Base-by-base conservation (phyloP, 2,113 vertebrate species). In the Nothoprocta pentlandii region DNA sequence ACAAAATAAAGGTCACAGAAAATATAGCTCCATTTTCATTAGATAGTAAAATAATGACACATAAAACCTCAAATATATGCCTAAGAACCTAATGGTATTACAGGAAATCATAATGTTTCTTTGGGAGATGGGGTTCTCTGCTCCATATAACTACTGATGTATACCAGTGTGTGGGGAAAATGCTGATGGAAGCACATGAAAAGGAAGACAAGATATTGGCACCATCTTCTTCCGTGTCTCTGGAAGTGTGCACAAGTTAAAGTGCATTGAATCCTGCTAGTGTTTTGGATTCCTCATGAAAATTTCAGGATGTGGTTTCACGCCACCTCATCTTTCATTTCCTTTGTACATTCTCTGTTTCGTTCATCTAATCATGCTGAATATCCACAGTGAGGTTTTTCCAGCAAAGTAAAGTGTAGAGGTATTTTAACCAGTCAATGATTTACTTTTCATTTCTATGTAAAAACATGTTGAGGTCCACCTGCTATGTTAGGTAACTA, bases 321-420 rank as follows among this genome's bases (percentile, higher is more conserved):
- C 12, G 68, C 3, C 15, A 79, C 68, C 14, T 49, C 6, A 21
- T n/a, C 13, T 41, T 63, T 44, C 12, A 30, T 70, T 62, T 68
- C 14, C 17, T 49, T 70, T 23, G 54, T 64, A 49, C 0, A 1
- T 68, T 67, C 51, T 71, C 56, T 46, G 32, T 17, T 32, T 58
- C 28, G 32, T 58, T 4, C 36, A 20, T 1, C 5, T 15, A 5
- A 68, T 5, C 12, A 22, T 49, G 14, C 1, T 21, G 4, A 61
- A 56, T 42, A 77, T 47, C 77, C 23, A 8, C 21, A 66, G 44
- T 47, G 16, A 36, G 2, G 1, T 4, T 92, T 86, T 42, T 82
- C 53, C 5, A 14, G 6, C 39, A 30, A 62, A 44, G 4, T 49
- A 30, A 63, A 44, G 69, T 69, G 3, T 4, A 47, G 4, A 73